Conservation (phyloP, 2,113 vertebrate genomes). For the Paedocypris sp. region DNA sequence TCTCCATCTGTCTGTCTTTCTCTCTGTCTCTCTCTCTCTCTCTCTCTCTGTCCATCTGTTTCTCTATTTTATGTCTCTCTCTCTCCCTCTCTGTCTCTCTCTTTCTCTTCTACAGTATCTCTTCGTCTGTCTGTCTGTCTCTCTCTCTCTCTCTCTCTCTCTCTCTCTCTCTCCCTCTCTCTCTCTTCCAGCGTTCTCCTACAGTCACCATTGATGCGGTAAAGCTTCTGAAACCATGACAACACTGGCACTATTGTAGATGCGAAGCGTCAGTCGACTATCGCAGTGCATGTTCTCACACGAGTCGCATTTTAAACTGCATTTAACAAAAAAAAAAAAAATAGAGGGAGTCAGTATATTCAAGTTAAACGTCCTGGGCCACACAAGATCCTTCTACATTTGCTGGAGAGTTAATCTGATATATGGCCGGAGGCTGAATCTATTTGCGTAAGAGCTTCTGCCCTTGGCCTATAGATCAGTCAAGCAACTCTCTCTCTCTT, state of each 20-base stretch:
- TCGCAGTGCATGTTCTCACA: not conserved
- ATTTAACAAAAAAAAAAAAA: not conserved
- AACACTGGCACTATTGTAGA: constrained; percentile 20
- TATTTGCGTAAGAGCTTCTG: constrained; percentile 24
- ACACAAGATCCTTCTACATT: not conserved
- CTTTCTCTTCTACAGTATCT: no score
- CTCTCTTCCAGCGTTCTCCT: constrained; percentile 2
- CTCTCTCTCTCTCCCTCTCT: no score
- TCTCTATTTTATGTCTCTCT: no score
- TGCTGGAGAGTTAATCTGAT: constrained; percentile 15
- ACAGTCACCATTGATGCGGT: constrained; percentile 18
- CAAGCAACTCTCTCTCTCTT: constrained; percentile 5
- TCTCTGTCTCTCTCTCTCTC: no score
- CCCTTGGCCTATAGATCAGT: constrained; percentile 21
- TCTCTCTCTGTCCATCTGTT: no score
- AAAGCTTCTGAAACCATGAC: constrained; percentile 22
- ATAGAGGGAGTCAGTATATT: not conserved
- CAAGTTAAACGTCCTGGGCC: constrained; percentile 1
- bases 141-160: no score
- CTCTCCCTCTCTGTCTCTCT: no score
- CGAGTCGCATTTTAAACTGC: not conserved
- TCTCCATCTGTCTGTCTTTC: no score
- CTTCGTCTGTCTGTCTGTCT: no score
- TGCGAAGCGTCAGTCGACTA: not conserved
- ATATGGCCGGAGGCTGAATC: constrained; percentile 26